These are phyloP conservation scores for Spatula clypeata DNA, from an alignment of 2,797 vertebrate genomes.

Conservation along the genomic window DNA sequence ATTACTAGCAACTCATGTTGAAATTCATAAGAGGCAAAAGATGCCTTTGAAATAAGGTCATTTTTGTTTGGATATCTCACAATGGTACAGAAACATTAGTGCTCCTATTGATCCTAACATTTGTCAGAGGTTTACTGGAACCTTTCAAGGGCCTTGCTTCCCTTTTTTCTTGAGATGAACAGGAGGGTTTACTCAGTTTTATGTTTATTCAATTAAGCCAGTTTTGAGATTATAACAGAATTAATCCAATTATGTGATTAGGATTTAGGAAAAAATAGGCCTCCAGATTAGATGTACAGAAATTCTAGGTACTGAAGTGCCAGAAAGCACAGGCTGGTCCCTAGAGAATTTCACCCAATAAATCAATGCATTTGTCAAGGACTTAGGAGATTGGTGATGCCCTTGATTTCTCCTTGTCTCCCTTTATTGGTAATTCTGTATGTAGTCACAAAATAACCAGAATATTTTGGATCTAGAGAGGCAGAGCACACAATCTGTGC, in stretches of 20 bases:
- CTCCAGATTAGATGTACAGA: neutral
- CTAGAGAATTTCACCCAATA: neutral
- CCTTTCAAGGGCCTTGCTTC: fast-evolving
- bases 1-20: neutral
- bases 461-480: neutral
- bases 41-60: neutral
- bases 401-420: neutral
- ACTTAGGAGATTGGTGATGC: neutral
- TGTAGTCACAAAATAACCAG: neutral
- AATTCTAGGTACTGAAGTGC: fast-evolving
- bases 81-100: neutral
- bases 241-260: constrained; percentile 26
- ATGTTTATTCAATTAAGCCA: neutral
- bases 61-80: neutral
- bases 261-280: constrained; percentile 13
- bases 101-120: neutral
- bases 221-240: constrained; percentile 38
- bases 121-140: neutral
- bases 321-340: neutral
- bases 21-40: neutral
- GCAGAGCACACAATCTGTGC: neutral
- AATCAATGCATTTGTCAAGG: neutral
- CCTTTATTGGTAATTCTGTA: neutral
- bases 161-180: neutral
- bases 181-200: neutral